Evolutionary conservation across 2,113 vertebrate species (phyloP).

Genomic region (Datnioides undecimradiatus): DNA sequence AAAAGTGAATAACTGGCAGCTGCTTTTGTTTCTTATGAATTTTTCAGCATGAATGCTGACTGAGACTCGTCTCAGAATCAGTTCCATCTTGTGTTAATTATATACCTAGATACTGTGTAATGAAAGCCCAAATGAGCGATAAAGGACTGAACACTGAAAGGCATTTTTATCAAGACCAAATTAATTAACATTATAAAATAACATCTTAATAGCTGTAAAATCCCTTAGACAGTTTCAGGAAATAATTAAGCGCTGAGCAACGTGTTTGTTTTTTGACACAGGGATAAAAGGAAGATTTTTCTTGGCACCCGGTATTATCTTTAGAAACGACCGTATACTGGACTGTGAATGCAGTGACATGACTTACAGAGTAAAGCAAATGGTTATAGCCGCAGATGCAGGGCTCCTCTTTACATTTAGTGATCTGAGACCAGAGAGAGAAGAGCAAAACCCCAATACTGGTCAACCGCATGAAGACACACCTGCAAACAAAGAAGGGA

Average conservation of each 20-base stretch:
- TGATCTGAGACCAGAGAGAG: constrained; percentile 93
- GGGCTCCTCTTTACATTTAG: constrained; percentile 67
- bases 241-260: background rate
- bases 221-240: background rate
- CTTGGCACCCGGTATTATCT: background rate
- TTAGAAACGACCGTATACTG: background rate
- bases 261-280: background rate
- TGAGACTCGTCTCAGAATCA: background rate
- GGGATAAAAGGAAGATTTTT: background rate
- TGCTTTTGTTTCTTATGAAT: no score
- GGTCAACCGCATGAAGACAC: constrained; percentile 94
- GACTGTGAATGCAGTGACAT: background rate
- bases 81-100: background rate
- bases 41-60: no score
- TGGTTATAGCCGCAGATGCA: constrained; percentile 95
- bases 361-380: constrained; percentile 89
- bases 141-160: background rate
- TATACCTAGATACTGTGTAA: background rate
- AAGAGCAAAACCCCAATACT: constrained; percentile 92
- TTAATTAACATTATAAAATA: background rate
- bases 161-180: background rate
- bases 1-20: no score
- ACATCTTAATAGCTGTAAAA: background rate
- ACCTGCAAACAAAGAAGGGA: constrained; percentile 80
- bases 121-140: background rate